These are phyloP conservation scores for Sarcophaga subvicina DNA, from an alignment of 2,888 invertebrate species.

Conservation along the genomic window DNA sequence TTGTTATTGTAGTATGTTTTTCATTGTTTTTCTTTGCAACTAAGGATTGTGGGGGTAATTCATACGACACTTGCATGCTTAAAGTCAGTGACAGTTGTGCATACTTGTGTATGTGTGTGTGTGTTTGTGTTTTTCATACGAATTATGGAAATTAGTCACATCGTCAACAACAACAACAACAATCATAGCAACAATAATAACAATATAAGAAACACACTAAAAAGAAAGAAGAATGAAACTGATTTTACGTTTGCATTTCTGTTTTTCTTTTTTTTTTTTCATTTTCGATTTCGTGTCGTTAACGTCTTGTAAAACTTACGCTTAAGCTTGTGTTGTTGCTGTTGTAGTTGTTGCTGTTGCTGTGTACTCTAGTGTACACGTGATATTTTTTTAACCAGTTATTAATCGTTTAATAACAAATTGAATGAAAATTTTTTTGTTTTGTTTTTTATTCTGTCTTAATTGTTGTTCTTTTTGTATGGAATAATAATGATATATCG, in stretches of 20 bases:
- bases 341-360: not conserved
- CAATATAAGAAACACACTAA: conserved; percentile 3
- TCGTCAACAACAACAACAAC: conserved; percentile 47
- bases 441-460: too few relatives aligned
- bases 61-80: conserved; percentile 17
- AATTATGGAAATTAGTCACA: conserved; percentile 79
- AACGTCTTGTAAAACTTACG: too few relatives aligned
- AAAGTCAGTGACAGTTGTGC: conserved; percentile 15
- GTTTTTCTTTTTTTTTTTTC: not conserved
- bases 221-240: conserved; percentile 19
- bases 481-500: too few relatives aligned
- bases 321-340: not conserved
- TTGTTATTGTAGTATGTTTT: not conserved
- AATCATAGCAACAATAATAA: not conserved
- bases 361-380: conserved; percentile 38
- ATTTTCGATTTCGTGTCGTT: conserved; percentile 2
- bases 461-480: too few relatives aligned
- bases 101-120: not conserved
- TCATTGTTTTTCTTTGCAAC: not conserved
- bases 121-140: conserved; percentile 73
- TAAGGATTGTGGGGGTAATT: conserved; percentile 57
- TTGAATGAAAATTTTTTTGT: too few relatives aligned
- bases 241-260: conserved; percentile 31
- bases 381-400: conserved; percentile 39
- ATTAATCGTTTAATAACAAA: conserved; percentile 45